Evolutionary conservation across 2,888 invertebrate genomes (phyloP), one percentile per base, ranked within the genome.

Genomic region (Ennomos quercinarius): DNA sequence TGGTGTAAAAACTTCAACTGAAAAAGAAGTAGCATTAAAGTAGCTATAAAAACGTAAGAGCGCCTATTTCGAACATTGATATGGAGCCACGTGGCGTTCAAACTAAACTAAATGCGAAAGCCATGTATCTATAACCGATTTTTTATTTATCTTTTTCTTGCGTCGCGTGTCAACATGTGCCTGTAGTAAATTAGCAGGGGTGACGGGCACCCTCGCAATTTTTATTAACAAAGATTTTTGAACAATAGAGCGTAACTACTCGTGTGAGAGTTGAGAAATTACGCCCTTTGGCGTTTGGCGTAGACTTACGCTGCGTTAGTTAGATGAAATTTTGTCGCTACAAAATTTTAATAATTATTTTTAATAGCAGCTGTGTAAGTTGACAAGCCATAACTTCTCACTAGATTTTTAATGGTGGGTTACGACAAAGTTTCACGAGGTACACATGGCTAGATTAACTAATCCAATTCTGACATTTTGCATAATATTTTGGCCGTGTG

Each of bases 121-220:
- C 82, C 84, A 76, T 90, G 90, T 91, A 80, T 76, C 78, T 77
- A 76, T 83, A 77, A 81, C 81, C 71, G 70, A 78, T 81, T 87
- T 87, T 87, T 87, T 84, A 77, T 83, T 82, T 84, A 78, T 82
- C n/a, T 85, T 86, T 88, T 84, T 87, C 80, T 78, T 68, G 67
- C 71, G 80, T 78, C 90, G 87, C 91, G 91, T 91, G 92, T 91
- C 92, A 87, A 88, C 91, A 89, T 91, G 90, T 87, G 92, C 89
- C 81, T 78, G 81, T 74, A 83, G 85, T 89, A 91, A 92, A 91
- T 92, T 92, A 91, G 90, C 91, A 84, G 81, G 90, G 91, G 91
- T 84, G 81, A 78, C 73, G 70, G 71, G 77, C 86, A 84, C 91
- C 91, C 91, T 89, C 84, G 86, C 88, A 76, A 82, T 83, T 90